Evolutionary conservation across 2,888 invertebrate species (phyloP), one percentile per base, ranked within the genome.

Genomic region (Cryptophagus acutangulus): DNA sequence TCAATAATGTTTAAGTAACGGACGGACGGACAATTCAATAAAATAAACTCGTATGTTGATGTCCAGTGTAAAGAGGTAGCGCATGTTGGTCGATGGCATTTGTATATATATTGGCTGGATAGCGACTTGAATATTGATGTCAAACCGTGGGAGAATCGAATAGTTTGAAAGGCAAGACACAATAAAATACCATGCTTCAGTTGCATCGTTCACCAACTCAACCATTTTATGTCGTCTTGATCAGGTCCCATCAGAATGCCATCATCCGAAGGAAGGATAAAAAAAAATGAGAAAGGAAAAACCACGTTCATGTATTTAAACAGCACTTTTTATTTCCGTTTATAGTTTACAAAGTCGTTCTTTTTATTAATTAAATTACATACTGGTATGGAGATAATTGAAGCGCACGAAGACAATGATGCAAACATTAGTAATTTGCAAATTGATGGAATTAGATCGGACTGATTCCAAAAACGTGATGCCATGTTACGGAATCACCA

Each of bases 71-170:
- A 6, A 31, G 9, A 10, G 12, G 31, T 31, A 15, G 12, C 10
- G 13, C 4, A 8, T 3, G 4, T 31, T 31, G 8, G 31, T 16
- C 16, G 31, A 16, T 31, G 31, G 31, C 31, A 31, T 31, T 31
- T 31, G 31, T 31, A 31, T 31, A 31, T 31, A 31, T 15, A 20
- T 20, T 20, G 24, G 24, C 24, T 20, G n/a, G n/a, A 15, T 38
- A 40, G 34, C 40, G 48, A 49, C 41, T 43, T 48, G 51, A 51
- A 51, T 51, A 45, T 49, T 49, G 45, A 51, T 51, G 48, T 43
- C 30, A 26, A 39, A 37, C 43, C 49, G 51, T 51, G 51, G 51
- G 51, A 51, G 46, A 51, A 47, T 44, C 44, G 38, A 31, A 38
- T 35, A 37, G 39, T 39, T 35, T 33, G 43, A 33, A 40, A 43